These are phyloP conservation scores for Stylophora pistillata DNA, from an alignment of 64 coral and sea anemone species.

Conservation along the genomic window DNA sequence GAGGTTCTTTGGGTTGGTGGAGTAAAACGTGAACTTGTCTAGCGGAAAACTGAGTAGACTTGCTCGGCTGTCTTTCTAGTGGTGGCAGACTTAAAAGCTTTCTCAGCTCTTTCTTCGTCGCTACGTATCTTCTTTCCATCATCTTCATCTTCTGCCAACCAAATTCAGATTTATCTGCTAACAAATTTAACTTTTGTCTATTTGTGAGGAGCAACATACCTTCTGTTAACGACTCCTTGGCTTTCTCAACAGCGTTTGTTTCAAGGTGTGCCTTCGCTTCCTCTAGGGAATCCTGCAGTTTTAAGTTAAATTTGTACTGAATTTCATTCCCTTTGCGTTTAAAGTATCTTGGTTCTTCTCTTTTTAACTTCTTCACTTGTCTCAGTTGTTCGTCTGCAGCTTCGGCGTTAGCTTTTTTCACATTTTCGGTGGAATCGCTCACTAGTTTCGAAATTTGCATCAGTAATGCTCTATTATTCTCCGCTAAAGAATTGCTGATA, in stretches of 20 bases:
- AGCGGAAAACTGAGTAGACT: not conserved
- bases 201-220: constrained; percentile 38
- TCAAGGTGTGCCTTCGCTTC: not conserved
- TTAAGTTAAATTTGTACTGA: constrained; percentile 1
- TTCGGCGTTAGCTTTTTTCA: not conserved
- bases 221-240: constrained; percentile 10
- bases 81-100: constrained; percentile 25
- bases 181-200: constrained; percentile 46
- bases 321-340: not conserved
- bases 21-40: not conserved
- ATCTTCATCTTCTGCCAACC: constrained; percentile 37
- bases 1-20: not conserved
- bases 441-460: not conserved
- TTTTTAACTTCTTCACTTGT: not conserved
- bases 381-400: not conserved
- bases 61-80: constrained; percentile 24
- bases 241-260: not conserved
- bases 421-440: not conserved
- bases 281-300: not conserved
- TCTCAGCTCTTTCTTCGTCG: constrained; percentile 51
- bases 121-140: constrained; percentile 50
- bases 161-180: constrained; percentile 55
- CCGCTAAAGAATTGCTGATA: not conserved
- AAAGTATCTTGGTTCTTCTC: not conserved
- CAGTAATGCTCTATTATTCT: not conserved